Evolutionary conservation across 2,797 vertebrate genomes (phyloP).

Genomic region (Thalassophryne amazonica): DNA sequence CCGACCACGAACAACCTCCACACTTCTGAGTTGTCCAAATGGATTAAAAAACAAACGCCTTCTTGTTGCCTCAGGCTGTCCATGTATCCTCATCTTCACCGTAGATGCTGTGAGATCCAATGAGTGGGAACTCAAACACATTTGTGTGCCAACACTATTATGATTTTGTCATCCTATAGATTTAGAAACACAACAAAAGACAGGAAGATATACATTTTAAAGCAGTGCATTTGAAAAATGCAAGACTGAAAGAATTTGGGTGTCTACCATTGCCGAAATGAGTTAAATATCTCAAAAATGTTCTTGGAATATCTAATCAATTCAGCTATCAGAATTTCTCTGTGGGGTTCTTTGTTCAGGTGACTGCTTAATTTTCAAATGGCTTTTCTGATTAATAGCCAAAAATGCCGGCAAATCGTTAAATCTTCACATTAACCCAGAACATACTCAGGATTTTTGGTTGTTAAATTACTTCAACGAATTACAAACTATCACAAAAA

Average conservation of each 20-base stretch:
- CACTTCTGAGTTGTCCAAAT: conserved; percentile 74
- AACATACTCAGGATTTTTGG: no score
- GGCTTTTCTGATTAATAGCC: no score
- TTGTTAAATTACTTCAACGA: no score
- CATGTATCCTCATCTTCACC: conserved; percentile 76
- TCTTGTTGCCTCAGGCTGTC: conserved; percentile 77
- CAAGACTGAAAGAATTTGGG: background rate
- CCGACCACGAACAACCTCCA: conserved; percentile 88
- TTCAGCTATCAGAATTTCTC: no score
- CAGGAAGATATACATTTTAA: background rate
- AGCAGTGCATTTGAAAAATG: background rate
- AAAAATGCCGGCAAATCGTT: no score
- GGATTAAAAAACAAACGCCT: conserved; percentile 75
- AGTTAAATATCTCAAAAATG: no score
- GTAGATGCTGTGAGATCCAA: conserved; percentile 11
- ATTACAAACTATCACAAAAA: no score
- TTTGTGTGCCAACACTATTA: conserved; percentile 54
- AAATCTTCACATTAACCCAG: no score
- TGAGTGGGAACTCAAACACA: conserved; percentile 33
- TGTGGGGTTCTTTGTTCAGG: no score
- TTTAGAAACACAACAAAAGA: background rate
- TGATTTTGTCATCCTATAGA: conserved; percentile 61
- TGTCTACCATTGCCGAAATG: no score
- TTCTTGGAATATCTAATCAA: no score
- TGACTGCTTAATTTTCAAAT: no score